phyloP scores from a whole-genome alignment of 2,888 invertebrate species.

The Lycocerus yunnanus region DNA sequence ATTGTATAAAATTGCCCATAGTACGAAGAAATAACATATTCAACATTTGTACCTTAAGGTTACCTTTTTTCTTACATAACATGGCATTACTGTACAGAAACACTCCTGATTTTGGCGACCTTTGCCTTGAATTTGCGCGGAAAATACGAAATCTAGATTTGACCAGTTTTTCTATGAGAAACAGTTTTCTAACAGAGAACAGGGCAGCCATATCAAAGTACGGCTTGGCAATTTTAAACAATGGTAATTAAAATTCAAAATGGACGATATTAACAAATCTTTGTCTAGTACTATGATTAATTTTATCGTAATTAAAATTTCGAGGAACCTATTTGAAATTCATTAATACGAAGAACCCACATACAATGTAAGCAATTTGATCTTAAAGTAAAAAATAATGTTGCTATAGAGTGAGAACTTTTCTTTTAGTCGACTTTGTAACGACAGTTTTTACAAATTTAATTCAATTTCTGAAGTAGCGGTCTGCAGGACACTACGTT shows the following conservation, averaged over 20 bases:
- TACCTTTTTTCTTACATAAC: not conserved
- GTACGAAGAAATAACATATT: no score
- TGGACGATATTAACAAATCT: not conserved
- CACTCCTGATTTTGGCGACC: no score
- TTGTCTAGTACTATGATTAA: not conserved
- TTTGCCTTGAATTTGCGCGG: no score
- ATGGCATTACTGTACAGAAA: no score
- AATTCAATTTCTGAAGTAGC: no score
- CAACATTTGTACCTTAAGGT: not conserved
- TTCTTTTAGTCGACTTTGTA: no score
- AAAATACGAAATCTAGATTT: not conserved
- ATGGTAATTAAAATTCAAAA: not conserved
- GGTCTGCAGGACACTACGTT: no score
- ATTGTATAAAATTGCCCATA: not conserved
- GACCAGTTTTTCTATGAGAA: no score
- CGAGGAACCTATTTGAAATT: not conserved
- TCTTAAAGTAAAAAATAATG: not conserved
- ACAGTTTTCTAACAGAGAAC: no score
- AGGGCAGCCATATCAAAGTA: not conserved
- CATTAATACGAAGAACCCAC: not conserved
- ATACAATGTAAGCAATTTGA: no score
- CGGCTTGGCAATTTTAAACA: not conserved
- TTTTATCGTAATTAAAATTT: not conserved
- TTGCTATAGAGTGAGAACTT: not conserved
- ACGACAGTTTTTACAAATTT: no score